Conservation (phyloP, 2,888 invertebrate genomes). For the Cephus pygmeus region DNA sequence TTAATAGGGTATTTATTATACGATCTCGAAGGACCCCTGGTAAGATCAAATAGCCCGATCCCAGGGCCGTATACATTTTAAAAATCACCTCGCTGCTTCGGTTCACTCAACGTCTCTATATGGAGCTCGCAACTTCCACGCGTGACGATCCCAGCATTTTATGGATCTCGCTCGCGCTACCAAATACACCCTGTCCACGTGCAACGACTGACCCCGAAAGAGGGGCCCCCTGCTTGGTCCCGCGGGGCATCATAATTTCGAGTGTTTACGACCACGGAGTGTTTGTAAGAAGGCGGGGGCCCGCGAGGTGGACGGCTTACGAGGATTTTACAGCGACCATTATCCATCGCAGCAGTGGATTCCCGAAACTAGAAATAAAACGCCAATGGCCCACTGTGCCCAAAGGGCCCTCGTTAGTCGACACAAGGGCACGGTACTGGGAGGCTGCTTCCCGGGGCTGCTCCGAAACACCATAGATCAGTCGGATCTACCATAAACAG, state of each 20-base stretch:
- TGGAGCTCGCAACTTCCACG: neutral
- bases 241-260: slow-evolving; percentile 41
- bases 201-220: neutral
- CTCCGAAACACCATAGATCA: neutral
- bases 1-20: slow-evolving; percentile 47
- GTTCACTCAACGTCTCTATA: neutral
- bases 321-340: slow-evolving; percentile 47
- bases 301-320: slow-evolving; percentile 41
- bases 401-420: neutral
- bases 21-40: slow-evolving; percentile 2
- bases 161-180: neutral
- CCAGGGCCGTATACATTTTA: neutral
- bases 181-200: neutral
- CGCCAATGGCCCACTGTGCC: slow-evolving; percentile 4
- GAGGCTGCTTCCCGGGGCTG: neutral
- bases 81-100: neutral
- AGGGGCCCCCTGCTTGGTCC: neutral
- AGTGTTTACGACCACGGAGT: slow-evolving; percentile 46
- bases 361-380: slow-evolving; percentile 50
- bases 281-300: slow-evolving; percentile 45
- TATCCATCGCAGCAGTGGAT: slow-evolving; percentile 37
- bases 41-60: slow-evolving; percentile 1
- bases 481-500: neutral
- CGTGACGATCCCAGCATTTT: neutral
- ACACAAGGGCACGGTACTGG: slow-evolving; percentile 8